A percentile compares a stretch with the other conserved stretches of the same genome.
Conservation (phyloP, 2,113 vertebrate species). For the Nothoprocta perdicaria region DNA sequence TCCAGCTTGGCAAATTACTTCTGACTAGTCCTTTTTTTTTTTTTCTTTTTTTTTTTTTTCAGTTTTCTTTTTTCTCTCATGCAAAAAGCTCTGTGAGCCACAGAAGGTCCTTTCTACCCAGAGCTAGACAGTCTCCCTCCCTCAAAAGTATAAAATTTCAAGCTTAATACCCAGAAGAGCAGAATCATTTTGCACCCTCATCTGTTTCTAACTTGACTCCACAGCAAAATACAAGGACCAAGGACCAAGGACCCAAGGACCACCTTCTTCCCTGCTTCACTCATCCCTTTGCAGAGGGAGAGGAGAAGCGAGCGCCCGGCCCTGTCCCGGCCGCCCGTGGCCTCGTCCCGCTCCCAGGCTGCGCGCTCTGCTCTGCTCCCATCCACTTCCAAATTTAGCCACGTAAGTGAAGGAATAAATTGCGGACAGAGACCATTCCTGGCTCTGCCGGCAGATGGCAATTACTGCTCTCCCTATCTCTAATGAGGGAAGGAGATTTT, state of each 20-base stretch:
- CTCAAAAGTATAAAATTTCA: background rate
- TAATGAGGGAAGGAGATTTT: background rate
- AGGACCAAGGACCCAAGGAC: too few species aligned
- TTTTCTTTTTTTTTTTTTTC: too few species aligned
- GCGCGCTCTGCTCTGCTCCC: background rate
- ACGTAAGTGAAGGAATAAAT: background rate
- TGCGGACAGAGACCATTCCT: background rate
- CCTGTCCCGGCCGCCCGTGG: background rate
- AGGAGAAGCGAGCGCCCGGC: accelerated
- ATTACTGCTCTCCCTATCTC: background rate
- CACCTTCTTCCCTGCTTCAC: background rate
- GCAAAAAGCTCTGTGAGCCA: background rate
- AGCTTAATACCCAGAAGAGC: background rate
- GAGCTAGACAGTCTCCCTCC: background rate
- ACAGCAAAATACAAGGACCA: background rate
- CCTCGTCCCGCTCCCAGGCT: background rate
- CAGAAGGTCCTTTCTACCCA: background rate
- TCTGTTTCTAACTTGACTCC: background rate
- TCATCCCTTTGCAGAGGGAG: background rate
- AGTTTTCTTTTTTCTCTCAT: background rate
- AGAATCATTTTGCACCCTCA: background rate
- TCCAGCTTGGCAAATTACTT: background rate
- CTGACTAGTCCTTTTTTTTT: background rate
- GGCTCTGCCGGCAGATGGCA: conserved; percentile 57
- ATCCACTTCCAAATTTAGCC: conserved; percentile 54